A percentile compares a stretch with the other conserved stretches of the same genome.
Evolutionary conservation across 2,113 vertebrate species (phyloP).

Genomic region (Pteropus alecto): DNA sequence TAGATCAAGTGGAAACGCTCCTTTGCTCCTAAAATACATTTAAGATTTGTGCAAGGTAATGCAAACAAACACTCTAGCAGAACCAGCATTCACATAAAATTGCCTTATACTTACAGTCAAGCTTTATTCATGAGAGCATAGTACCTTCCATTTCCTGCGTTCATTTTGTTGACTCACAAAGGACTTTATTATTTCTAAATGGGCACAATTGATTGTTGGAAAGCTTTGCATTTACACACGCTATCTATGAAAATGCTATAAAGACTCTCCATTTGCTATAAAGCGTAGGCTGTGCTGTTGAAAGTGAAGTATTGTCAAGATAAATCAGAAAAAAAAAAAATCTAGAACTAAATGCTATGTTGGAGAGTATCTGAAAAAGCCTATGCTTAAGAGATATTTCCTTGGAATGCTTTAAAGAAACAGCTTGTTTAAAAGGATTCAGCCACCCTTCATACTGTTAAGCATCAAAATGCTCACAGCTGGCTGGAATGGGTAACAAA

Average conservation of each 20-base stretch:
- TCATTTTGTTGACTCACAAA: conserved; percentile 29
- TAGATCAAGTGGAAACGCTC: neutral
- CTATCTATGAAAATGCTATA: conserved; percentile 18
- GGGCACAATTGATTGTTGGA: neutral
- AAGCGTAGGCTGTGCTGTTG: neutral
- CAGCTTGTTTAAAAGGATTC: conserved; percentile 31
- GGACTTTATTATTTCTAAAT: conserved; percentile 43
- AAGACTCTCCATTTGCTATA: neutral
- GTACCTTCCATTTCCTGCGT: conserved; percentile 18
- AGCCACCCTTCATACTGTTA: neutral
- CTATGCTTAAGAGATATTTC: neutral
- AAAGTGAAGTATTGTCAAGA: conserved; percentile 45
- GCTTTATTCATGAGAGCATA: neutral
- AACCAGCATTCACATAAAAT: neutral
- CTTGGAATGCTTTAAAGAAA: conserved; percentile 46
- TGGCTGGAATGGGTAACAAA: conserved; percentile 1
- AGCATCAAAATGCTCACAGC: neutral
- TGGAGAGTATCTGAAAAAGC: conserved; percentile 32
- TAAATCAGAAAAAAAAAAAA: neutral
- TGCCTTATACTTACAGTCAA: neutral
- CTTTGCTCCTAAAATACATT: neutral
- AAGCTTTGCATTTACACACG: neutral
- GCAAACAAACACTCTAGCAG: neutral
- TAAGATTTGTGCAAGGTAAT: neutral
- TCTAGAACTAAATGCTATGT: neutral